Conservation (phyloP, 2,888 invertebrate genomes). For the Baronia brevicornis region DNA sequence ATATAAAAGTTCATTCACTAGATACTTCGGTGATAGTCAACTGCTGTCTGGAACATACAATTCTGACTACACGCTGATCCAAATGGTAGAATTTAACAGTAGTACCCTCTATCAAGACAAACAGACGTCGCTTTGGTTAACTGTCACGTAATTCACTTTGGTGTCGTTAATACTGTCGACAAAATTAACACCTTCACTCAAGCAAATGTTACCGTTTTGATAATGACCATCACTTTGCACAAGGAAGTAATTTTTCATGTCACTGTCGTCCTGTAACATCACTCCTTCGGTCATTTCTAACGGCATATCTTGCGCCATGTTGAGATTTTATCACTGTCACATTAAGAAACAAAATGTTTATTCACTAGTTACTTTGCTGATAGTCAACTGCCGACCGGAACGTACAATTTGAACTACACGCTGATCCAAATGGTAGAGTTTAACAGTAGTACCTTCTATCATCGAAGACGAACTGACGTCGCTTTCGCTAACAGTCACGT, state of each 20-base stretch:
- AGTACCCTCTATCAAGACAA: conserved; percentile 38
- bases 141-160: conserved; percentile 43
- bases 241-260: conserved; percentile 39
- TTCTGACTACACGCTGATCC: conserved; percentile 52
- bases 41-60: conserved; percentile 41
- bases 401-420: conserved; percentile 51
- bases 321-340: conserved; percentile 20
- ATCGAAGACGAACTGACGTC: conserved; percentile 38
- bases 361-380: conserved; percentile 56
- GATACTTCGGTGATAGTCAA: conserved; percentile 55
- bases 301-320: conserved; percentile 32
- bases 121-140: conserved; percentile 41
- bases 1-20: conserved; percentile 50
- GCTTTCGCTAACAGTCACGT: conserved; percentile 44
- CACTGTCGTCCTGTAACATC: conserved; percentile 38
- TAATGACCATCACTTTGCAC: conserved; percentile 23
- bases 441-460: conserved; percentile 37
- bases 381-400: conserved; percentile 42
- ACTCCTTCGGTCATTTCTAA: conserved; percentile 41
- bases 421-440: conserved; percentile 52
- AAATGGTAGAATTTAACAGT: conserved; percentile 45
- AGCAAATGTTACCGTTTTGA: conserved; percentile 24
- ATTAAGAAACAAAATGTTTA: no score
- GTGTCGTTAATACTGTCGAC: conserved; percentile 26
- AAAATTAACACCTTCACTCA: conserved; percentile 26